Base-by-base conservation (phyloP, 1,140 invertebrate genomes). In the Drosophila santomea region DNA sequence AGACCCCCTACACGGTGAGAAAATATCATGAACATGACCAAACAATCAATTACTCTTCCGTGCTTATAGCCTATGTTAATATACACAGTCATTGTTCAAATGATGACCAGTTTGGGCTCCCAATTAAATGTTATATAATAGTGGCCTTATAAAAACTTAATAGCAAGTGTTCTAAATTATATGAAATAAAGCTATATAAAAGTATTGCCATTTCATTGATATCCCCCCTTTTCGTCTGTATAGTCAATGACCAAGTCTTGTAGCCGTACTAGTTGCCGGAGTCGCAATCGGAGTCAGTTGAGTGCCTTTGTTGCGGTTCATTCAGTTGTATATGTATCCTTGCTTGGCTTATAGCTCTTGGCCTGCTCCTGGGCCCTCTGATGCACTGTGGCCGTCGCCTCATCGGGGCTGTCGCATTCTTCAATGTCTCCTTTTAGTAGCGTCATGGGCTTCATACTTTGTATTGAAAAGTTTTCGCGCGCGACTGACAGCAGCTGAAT, bases 391-490 rank as follows among this genome's bases (percentile, higher is more conserved):
- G 51, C 60, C 51, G 64, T 50, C 67, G 67, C 67, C 64, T 71
- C 51, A 56, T 58, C 15, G 68, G 17, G 51, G 61, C 62, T 75
- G 75, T 75, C 76, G 83, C 75, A 86, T 86, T 86, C 83, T 69
- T 82, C 71, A 76, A 79, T 81, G 79, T 73, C 79, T 78, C 58
- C 71, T 57, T 88, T 88, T 71, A 76, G 83, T 67, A 75, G 63
- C 72, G 67, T 69, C 78, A 74, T 69, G 79, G 67, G 76, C 74
- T 76, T 88, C 83, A 86, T 88, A 79, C 62, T 77, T 80, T 88
- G 84, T 88, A 83, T 83, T 83, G 66, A 82, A 88, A 88, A 79
- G 51, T 82, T 88, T 79, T 75, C 74, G 68, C 78, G 64, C 47
- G 60, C 69, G 51, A 74, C 68, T 61, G 67, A 55, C 74, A 67